Conservation (phyloP, 92 coral and sea anemone species). For the Epizoanthus scotinus region DNA sequence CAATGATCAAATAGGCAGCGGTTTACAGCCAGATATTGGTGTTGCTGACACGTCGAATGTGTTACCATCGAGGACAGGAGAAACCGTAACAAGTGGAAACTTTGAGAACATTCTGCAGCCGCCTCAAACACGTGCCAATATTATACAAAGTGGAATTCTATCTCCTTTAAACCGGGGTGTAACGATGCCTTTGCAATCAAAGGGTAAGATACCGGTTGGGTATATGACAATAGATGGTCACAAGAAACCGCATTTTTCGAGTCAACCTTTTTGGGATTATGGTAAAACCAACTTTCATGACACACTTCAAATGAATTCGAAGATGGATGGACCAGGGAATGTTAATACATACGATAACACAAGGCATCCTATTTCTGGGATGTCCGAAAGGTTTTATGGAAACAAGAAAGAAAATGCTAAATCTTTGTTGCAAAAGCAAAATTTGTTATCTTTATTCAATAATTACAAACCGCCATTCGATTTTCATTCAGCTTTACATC, state of each 20-base stretch:
- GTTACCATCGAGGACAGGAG: not conserved
- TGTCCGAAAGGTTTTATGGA: not conserved
- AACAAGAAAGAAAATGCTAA: conserved; percentile 2
- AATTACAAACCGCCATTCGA: not conserved
- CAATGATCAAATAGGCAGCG: not conserved
- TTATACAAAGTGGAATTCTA: conserved; percentile 3
- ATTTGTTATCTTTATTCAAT: not conserved
- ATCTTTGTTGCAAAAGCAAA: not conserved
- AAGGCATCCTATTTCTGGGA: not conserved
- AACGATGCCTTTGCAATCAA: not conserved
- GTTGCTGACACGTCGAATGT: not conserved
- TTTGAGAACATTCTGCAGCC: not conserved
- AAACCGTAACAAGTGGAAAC: not conserved
- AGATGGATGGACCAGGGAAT: not conserved
- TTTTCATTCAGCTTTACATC: conserved; percentile 20
- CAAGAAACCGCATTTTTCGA: not conserved
- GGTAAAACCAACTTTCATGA: not conserved
- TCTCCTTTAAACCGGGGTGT: not conserved
- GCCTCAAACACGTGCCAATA: not conserved
- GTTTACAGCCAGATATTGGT: not conserved
- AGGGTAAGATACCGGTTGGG: conserved; percentile 13
- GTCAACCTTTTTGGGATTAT: not conserved
- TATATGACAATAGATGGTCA: not conserved
- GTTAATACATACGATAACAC: not conserved
- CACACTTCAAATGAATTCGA: not conserved